Conservation (phyloP, 2,113 vertebrate genomes). For the Rhineura floridana region DNA sequence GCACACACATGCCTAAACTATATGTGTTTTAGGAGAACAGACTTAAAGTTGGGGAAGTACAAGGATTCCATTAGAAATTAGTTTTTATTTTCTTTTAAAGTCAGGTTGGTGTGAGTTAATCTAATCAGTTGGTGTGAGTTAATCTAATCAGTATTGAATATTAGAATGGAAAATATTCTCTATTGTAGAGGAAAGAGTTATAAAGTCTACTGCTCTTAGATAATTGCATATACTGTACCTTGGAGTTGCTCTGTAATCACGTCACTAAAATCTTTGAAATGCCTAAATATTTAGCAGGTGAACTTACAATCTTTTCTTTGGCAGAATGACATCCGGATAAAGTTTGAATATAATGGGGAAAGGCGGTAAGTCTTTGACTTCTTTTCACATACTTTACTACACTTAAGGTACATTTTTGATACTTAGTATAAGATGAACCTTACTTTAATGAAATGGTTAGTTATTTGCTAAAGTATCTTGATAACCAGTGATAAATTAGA, state of each 20-base stretch:
- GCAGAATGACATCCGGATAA: conserved; percentile 94
- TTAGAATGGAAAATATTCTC: neutral
- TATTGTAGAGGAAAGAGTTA: neutral
- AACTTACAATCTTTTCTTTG: conserved; percentile 61
- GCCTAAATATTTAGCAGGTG: conserved; percentile 1
- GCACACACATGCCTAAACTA: neutral
- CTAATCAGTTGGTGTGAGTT: no score
- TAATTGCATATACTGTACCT: no score
- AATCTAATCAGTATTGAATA: neutral
- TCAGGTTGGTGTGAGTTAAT: neutral
- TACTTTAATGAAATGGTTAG: neutral
- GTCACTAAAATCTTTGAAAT: neutral
- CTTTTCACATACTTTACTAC: neutral
- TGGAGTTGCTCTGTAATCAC: neutral
- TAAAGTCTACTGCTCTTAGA: neutral
- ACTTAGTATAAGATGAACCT: neutral
- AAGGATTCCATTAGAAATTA: no score
- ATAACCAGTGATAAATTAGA: no score
- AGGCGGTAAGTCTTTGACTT: conserved; percentile 82
- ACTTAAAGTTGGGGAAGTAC: no score
- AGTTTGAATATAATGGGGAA: conserved; percentile 95
- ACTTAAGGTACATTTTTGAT: neutral
- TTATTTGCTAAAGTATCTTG: neutral
- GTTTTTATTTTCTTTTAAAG: neutral
- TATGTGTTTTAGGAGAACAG: neutral